A percentile compares a stretch with the other conserved stretches of the same genome.
These are phyloP conservation scores for Rhodophaea formosa DNA, from an alignment of 2,888 invertebrate genomes.

Conservation along the genomic window DNA sequence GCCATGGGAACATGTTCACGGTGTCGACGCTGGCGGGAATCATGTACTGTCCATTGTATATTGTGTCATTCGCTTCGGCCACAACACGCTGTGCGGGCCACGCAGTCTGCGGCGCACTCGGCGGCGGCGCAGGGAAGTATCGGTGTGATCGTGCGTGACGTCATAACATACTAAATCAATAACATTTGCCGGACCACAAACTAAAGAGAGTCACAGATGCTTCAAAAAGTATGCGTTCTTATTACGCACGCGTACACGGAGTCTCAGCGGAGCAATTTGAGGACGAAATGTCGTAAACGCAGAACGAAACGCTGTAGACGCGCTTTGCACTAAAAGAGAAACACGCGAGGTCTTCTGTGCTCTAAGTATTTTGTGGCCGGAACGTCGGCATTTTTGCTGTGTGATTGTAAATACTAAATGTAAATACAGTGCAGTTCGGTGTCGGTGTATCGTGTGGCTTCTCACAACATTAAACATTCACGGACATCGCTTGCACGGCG, in stretches of 20 bases:
- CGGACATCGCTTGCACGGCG: background rate
- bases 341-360: background rate
- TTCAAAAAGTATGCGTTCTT: background rate
- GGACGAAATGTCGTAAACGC: background rate
- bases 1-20: background rate
- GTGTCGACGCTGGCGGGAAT: background rate
- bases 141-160: constrained; percentile 23
- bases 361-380: background rate
- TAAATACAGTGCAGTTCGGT: constrained; percentile 26
- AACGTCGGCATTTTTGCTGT: background rate
- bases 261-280: background rate
- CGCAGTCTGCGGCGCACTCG: no score
- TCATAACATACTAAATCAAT: constrained; percentile 40
- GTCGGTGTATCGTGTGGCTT: constrained; percentile 26
- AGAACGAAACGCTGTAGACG: background rate
- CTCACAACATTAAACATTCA: constrained; percentile 24
- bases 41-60: background rate
- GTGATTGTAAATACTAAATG: constrained; percentile 22
- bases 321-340: background rate
- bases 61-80: background rate
- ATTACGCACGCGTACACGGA: background rate
- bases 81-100: no score
- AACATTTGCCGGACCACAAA: constrained; percentile 31
- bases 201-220: background rate
- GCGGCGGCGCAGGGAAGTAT: background rate